phyloP scores from a whole-genome alignment of 2,888 invertebrate species.

The Melinaea menophilus region DNA sequence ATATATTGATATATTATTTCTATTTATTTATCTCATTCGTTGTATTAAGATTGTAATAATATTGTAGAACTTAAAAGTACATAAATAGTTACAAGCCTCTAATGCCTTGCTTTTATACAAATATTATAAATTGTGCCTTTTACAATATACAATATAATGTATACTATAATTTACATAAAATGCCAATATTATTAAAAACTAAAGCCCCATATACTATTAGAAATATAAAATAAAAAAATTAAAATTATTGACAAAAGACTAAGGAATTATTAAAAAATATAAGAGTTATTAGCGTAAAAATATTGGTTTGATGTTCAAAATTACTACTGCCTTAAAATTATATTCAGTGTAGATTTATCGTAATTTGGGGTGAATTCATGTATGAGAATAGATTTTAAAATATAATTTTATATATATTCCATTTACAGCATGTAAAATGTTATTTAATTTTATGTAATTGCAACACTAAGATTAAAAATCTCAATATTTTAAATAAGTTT shows the following conservation, averaged over 20 bases:
- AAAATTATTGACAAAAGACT: too few species aligned
- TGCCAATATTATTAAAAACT: neutral
- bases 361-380: too few species aligned
- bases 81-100: neutral
- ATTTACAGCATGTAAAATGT: neutral
- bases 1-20: neutral
- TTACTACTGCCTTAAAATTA: too few species aligned
- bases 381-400: too few species aligned
- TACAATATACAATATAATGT: neutral
- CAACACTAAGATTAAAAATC: too few species aligned
- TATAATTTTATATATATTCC: too few species aligned
- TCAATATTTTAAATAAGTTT: neutral
- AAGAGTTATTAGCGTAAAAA: too few species aligned
- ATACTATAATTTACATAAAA: neutral
- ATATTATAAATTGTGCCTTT: neutral
- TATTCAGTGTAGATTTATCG: too few species aligned
- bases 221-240: too few species aligned
- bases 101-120: conserved; percentile 6
- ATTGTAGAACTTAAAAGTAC: neutral
- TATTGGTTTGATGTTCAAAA: too few species aligned
- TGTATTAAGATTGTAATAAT: neutral
- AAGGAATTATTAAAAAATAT: too few species aligned
- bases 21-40: neutral
- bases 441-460: neutral
- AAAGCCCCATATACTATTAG: neutral